Evolutionary conservation across 2,888 invertebrate species (phyloP), one percentile per base, ranked within the genome.

Genomic region (Melinaea menophilus): DNA sequence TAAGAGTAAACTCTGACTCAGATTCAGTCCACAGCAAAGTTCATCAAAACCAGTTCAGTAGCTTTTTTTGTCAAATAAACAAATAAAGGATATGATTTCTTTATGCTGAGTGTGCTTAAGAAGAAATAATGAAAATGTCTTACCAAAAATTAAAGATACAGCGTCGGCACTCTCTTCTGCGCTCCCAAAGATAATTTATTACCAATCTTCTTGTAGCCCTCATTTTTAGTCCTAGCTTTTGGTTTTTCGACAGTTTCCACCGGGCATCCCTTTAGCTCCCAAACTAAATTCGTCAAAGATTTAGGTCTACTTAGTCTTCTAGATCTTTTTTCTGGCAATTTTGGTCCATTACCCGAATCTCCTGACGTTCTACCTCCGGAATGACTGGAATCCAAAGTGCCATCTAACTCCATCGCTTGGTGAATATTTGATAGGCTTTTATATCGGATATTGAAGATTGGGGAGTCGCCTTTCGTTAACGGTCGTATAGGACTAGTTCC

Each of bases 311-410:
- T 95, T 66, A 97, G 84, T 76, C 95, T 95, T 73, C 96, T 92
- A 60, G 95, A 95, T 77, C 95, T 92, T 81, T 96, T 96, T 78
- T 96, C 96, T 61, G 96, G 96, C 77, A 96, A 92, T 79, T 96
- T 96, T 4, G 94, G 94, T 2, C 94, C 94, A 56, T 93, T 93
- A 0, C 93, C 94, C 4, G 96, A 96, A 82, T 96, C 97, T 2
- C 96, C 96, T 11, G 96, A 96, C 4, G 95, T 96, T 61, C 96
- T 92, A 1, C 96, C 96, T 46, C 96, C 97, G 35, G 96, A 96
- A 85, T 96, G 95, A 80, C 96, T 96, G 47, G 97, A 97, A 79
- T 97, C 96, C 70, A 97, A 90, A n/a, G 97, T 97, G 0, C 96
- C 96, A 78, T 95, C 95, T 48, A 94, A 86, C 74, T 94, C 94